Evolutionary conservation across 2,888 invertebrate species (phyloP).

Genomic region (Cantharis rustica): DNA sequence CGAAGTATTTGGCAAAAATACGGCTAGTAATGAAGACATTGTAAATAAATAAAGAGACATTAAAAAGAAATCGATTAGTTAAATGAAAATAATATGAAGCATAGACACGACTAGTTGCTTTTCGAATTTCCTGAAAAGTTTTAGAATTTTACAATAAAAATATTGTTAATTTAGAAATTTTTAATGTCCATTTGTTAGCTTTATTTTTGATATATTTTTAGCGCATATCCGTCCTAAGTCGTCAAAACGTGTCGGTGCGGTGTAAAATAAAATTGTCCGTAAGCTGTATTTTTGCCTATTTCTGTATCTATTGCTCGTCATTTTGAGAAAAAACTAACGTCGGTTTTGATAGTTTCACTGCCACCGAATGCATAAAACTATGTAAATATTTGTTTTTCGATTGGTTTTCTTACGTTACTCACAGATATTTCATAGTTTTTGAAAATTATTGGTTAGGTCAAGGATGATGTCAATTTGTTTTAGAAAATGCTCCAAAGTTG

Average conservation of each 20-base stretch:
- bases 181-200: conserved; percentile 27
- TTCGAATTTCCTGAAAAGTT: conserved; percentile 3
- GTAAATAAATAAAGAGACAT: conserved; percentile 10
- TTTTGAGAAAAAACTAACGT: conserved; percentile 26
- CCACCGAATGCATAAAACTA: conserved; percentile 34
- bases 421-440: conserved; percentile 14
- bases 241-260: conserved; percentile 13
- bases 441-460: background rate
- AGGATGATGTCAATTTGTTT: background rate
- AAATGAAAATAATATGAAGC: background rate
- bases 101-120: conserved; percentile 11
- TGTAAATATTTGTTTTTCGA: conserved; percentile 33
- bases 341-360: conserved; percentile 38
- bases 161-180: conserved; percentile 15
- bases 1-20: conserved; percentile 49
- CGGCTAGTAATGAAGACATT: conserved; percentile 40
- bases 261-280: conserved; percentile 5
- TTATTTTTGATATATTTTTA: conserved; percentile 36
- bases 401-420: conserved; percentile 30
- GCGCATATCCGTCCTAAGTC: conserved; percentile 48
- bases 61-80: background rate
- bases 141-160: conserved; percentile 12
- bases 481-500: background rate
- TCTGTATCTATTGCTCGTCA: conserved; percentile 40
- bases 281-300: conserved; percentile 52